Evolutionary conservation across 2,888 invertebrate genomes (phyloP), one percentile per base, ranked within the genome.

Genomic region (Hypena proboscidalis): DNA sequence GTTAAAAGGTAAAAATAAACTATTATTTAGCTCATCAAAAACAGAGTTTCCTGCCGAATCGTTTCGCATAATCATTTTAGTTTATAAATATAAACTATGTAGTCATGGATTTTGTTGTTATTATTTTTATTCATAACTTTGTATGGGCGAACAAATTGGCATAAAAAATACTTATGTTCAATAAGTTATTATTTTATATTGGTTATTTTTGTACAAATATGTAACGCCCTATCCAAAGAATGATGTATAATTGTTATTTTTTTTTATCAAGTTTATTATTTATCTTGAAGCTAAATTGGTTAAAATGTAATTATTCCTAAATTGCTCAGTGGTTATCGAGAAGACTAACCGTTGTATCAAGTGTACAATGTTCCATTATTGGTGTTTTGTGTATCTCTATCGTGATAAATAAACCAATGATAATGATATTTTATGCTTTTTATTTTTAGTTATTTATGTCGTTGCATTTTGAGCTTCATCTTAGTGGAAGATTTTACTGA

Each of bases 351-450:
- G 66, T 71, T 70, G 67, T 58, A 58, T 51, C 7, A 20, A 17
- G 34, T 50, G 47, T 74, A 68, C 69, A 70, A 59, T 67, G 77
- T 80, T 80, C 74, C 73, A 73, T 67, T 67, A 51, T 67, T 43
- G 67, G 58, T 74, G 59, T 67, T 58, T 67, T 58, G 57, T 75
- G 71, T 59, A 68, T 51, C 58, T 51, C 42, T 43, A 50, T 67
- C 75, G 84, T 85, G 85, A 85, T 85, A 83, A 83, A 77, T 84
- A 85, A 84, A 86, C 84, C 86, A 85, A 84, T 84, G 77, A 85
- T 76, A 73, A 58, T 50, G 35, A 57, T 54, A 13, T 8, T 41
- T 31, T 37, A 22, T 31, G 7, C 20, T 13, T 36, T 45, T 45
- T 43, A 45, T 39, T 44, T 36, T 21, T 10, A 2, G 11, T 10